Base-by-base conservation (phyloP, 1,140 invertebrate genomes). In the Drosophila lini region DNA sequence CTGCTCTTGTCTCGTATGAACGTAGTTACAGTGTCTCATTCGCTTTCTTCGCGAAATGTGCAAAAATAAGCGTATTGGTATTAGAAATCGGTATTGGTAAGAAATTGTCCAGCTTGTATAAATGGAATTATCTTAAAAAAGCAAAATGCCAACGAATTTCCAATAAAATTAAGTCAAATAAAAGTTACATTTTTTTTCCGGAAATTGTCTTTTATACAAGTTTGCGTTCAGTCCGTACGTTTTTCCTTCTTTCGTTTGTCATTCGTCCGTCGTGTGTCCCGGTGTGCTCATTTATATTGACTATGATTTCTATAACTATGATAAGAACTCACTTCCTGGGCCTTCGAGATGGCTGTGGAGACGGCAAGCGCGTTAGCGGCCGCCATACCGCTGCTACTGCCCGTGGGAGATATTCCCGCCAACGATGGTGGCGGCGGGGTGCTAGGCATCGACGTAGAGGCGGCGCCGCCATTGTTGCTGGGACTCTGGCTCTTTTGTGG, bases 241-340 rank as follows among this genome's bases (percentile, higher is more conserved):
- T 19, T 9, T 34, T 31, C 2, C 3, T 19, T 32, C 5, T 16
- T 31, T 19, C 11, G 7, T 53, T 25, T 68, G 32, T 67, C 36
- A 47, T 50, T 41, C 61, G 32, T 67, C 56, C 64, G 38, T n/a
- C 3, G 34, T 38, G 19, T 53, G 50, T 55, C 59, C 6, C n/a
- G 45, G 68, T 77, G 59, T 63, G 63, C 84, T 84, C 73, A 80
- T 84, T 91, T 91, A 88, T 91, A 91, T 91, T 91, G 90, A 90
- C 90, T 91, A 91, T 91, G 83, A 73, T 91, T 91, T 91, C 91
- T 91, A 91, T 91, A 91, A 89, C 91, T 91, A 91, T 91, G 77
- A 89, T 91, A 91, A 91, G 90, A 90, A 92, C 91, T 90, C 91
- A 92, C 91, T 91, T 92, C 91, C 89, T 92, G 91, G 84, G 91